Base-by-base conservation (phyloP, 2,797 vertebrate genomes). In the Spatula versicolor region DNA sequence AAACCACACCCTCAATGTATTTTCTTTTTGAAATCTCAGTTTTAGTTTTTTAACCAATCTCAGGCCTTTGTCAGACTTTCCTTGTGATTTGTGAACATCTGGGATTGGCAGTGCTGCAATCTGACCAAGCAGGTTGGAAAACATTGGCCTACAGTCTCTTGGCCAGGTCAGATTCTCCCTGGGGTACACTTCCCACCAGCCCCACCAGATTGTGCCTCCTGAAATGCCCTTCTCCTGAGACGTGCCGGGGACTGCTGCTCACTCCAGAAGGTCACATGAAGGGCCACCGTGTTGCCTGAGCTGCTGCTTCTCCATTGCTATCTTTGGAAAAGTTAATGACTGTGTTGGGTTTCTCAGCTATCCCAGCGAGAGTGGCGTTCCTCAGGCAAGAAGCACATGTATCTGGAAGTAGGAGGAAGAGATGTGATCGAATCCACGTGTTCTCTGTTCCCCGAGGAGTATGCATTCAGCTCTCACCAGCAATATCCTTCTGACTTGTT, bases 1-100 rank as follows among this genome's bases (percentile, higher is more conserved):
- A 94, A 94, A 96, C 94, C 88, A 92, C 93, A 94, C 94, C 95
- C 95, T 83, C 56, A 71, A 79, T 18, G 33, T 90, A 48, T 46
- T 88, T 92, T 90, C 74, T 71, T 93, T 92, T 81, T 50, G 39
- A 93, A 92, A 94, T 58, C 19, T 55, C 21, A 17, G 17, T 31
- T 93, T 91, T 43, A 86, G 67, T 20, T 89, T 85, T 95, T 92
- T 87, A 89, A 90, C 54, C 50, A 93, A 71, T 55, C 62, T 88
- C 78, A 77, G 50, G 30, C 31, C 33, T 86, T 95, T 77, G 71
- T 79, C 68, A 72, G 48, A 60, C 58, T 89, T 87, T 82, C 48
- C 43, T 85, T 48, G 22, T 92, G 83, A 90, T 93, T 95, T 90
- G 77, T 80, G 88, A 89, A 80, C 72, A 80, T 92, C 94, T 93